Evolutionary conservation across 2,113 vertebrate genomes (phyloP).

Genomic region (Scomber scombrus): DNA sequence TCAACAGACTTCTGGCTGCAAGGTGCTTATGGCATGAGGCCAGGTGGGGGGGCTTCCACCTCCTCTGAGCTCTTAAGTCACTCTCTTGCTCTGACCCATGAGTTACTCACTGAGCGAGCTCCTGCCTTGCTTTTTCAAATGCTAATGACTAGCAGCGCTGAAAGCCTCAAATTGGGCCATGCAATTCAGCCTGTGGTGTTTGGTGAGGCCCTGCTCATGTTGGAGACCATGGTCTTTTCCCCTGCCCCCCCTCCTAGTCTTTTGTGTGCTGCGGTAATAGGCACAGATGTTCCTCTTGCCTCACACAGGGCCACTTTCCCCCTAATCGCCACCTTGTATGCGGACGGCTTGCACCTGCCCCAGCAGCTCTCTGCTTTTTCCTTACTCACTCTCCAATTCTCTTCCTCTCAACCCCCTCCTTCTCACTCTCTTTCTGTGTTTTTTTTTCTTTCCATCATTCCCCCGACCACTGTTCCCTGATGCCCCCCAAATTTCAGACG

Average conservation of each 20-base stretch:
- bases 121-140: slow-evolving; percentile 83
- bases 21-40: slow-evolving; percentile 31
- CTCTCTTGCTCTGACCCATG: slow-evolving; percentile 66
- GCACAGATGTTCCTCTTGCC: slow-evolving; percentile 87
- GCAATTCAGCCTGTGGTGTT: slow-evolving; percentile 84
- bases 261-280: slow-evolving; percentile 85
- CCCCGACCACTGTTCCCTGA: slow-evolving; percentile 30
- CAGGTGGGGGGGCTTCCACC: slow-evolving; percentile 25
- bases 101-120: slow-evolving; percentile 71
- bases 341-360: slow-evolving; percentile 84
- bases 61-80: slow-evolving; percentile 72
- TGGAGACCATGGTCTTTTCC: slow-evolving; percentile 67
- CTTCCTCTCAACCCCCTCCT: slow-evolving; percentile 7
- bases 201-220: slow-evolving; percentile 82
- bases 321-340: slow-evolving; percentile 87
- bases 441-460: slow-evolving; percentile 48
- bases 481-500: slow-evolving; percentile 61
- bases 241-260: slow-evolving; percentile 48
- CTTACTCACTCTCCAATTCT: slow-evolving; percentile 47
- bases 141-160: slow-evolving; percentile 81
- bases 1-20: slow-evolving; percentile 36
- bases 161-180: slow-evolving; percentile 85
- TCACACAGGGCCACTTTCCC: slow-evolving; percentile 83
- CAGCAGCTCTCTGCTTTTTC: slow-evolving; percentile 67
- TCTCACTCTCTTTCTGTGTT: slow-evolving; percentile 29